phyloP scores from a whole-genome alignment of 2,113 vertebrate genomes.

The Galbula dea region DNA sequence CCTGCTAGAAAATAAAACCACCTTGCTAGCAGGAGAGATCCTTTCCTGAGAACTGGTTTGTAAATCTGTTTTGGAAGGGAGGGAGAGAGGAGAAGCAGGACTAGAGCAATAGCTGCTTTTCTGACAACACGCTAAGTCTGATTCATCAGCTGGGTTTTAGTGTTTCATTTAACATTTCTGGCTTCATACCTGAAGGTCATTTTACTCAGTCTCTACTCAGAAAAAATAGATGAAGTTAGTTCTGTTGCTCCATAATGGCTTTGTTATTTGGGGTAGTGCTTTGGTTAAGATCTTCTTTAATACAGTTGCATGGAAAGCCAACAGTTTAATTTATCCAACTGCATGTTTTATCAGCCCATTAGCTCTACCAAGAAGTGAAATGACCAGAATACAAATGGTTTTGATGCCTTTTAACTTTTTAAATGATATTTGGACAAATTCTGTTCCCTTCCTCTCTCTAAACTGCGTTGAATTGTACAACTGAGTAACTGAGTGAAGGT shows the following conservation, averaged over 20 bases:
- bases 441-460: too few species aligned
- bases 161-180: constrained; percentile 34
- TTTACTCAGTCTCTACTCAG: neutral
- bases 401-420: neutral
- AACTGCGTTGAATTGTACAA: neutral
- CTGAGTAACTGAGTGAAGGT: neutral
- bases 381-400: neutral
- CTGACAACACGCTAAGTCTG: neutral
- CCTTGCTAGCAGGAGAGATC: neutral
- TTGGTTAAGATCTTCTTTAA: neutral
- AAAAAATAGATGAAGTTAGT: neutral
- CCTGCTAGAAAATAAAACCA: neutral
- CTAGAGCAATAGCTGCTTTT: neutral
- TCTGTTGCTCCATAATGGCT: neutral
- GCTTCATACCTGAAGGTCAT: neutral
- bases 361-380: neutral
- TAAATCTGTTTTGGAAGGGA: neutral
- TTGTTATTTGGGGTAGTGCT: neutral
- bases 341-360: neutral
- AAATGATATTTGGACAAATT: neutral
- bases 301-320: neutral
- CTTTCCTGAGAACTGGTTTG: neutral
- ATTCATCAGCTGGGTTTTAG: neutral
- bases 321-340: neutral
- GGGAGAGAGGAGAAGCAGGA: neutral